Percentiles rank a stretch among this genome's conserved stretches.
These are phyloP conservation scores for Sterrhoptilus dennistouni DNA, from an alignment of 2,113 vertebrate species.

Conservation along the genomic window DNA sequence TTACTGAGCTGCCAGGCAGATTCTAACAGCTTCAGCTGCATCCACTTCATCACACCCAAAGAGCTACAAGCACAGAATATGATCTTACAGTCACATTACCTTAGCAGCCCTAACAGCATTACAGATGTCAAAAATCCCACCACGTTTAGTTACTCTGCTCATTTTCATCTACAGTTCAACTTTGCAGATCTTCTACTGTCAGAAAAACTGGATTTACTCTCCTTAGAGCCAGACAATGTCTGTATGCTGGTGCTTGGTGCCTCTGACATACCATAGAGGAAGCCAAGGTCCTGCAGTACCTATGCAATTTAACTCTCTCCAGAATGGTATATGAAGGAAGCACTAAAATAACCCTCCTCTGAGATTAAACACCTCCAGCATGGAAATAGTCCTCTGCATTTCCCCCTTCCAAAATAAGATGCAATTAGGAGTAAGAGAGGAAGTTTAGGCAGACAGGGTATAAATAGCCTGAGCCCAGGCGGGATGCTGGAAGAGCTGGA, in stretches of 20 bases:
- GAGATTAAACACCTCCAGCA: background rate
- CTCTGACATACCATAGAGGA: background rate
- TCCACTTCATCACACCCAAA: background rate
- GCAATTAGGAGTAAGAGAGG: background rate
- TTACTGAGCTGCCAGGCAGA: background rate
- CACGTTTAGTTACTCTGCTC: background rate
- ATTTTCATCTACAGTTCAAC: background rate
- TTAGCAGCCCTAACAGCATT: background rate
- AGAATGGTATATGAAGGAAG: background rate
- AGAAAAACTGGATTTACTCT: background rate
- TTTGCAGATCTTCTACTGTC: background rate
- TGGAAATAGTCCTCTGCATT: background rate
- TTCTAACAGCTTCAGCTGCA: background rate
- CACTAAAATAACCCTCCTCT: slow-evolving; percentile 27
- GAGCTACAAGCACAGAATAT: background rate
- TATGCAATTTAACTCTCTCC: background rate
- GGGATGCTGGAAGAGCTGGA: background rate
- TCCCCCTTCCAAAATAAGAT: background rate
- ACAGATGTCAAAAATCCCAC: background rate
- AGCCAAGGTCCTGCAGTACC: background rate
- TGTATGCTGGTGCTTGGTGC: background rate
- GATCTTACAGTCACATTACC: background rate
- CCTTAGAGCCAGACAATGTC: background rate
- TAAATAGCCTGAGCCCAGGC: slow-evolving; percentile 3
- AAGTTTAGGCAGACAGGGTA: background rate